phyloP scores from a whole-genome alignment of 2,888 invertebrate species.

The Microctonus aethiopoides region DNA sequence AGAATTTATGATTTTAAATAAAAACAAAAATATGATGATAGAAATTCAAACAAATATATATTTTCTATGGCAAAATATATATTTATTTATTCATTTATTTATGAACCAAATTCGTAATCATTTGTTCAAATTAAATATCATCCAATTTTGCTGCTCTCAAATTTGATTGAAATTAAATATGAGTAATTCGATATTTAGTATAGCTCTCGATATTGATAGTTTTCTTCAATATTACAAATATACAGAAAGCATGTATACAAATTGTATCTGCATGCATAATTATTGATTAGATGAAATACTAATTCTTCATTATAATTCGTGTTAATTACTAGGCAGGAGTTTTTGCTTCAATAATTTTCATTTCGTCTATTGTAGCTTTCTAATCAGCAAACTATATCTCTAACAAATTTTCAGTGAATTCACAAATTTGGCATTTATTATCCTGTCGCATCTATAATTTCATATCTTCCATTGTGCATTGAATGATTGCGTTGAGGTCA shows the following conservation, averaged over 20 bases:
- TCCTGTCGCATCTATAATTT: not conserved
- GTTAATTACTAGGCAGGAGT: slow-evolving; percentile 37
- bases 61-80: too few relatives aligned
- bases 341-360: slow-evolving; percentile 8
- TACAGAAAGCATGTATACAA: too few relatives aligned
- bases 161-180: too few relatives aligned
- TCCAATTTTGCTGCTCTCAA: too few relatives aligned
- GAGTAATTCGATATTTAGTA: too few relatives aligned
- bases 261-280: not conserved
- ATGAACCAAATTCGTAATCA: too few relatives aligned
- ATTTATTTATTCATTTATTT: too few relatives aligned
- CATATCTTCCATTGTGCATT: not conserved
- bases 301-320: slow-evolving; percentile 42
- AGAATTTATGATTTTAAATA: not conserved
- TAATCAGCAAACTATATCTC: not conserved
- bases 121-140: too few relatives aligned
- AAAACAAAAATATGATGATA: not conserved
- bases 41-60: not conserved
- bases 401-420: not conserved
- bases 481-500: not conserved
- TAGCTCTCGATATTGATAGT: too few relatives aligned
- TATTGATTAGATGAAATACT: slow-evolving; percentile 20
- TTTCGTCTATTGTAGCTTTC: not conserved
- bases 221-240: too few relatives aligned
- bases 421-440: not conserved